Evolutionary conservation across 2,888 invertebrate genomes (phyloP), one percentile per base, ranked within the genome.

Genomic region (Ophion ellenae): DNA sequence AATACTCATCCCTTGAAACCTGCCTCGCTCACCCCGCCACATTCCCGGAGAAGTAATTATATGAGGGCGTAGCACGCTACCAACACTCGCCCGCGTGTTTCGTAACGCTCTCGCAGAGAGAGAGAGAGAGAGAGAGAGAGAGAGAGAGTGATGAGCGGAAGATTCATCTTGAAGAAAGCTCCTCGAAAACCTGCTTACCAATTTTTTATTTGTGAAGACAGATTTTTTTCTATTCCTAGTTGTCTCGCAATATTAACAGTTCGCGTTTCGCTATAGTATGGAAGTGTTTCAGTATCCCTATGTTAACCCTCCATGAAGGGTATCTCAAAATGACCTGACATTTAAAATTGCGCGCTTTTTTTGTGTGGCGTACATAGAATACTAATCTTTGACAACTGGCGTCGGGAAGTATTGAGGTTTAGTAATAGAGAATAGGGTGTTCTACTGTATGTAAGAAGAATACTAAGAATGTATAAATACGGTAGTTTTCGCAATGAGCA

Each of bases 31-130:
- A 73, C 57, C 70, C 63, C 61, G 63, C 59, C 70, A 59, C 80
- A 87, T 83, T 84, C 83, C 80, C 89, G 88, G 88, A 82, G 88
- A 90, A 91, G 92, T 92, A 93, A 93, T 93, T 93, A 93, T 91
- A 92, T 90, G 91, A 92, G 90, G 90, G 90, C 89, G 89, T 88
- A 91, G 89, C 91, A 91, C 90, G 91, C 91, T 88, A 88, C 89
- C 90, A 87, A 88, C 89, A 87, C 59, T 63, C 59, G 66, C 59
- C 61, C 70, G 63, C 67, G 77, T 77, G 81, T 84, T 84, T 81
- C 78, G 64, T 59, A 84, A 79, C 84, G 59, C 81, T 53, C 64
- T 28, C 71, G 47, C 66, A 74, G 78, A 79, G 78, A 20, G 20
- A 70, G 78, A 75, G 78, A 17, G 17, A 57, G 69, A 73, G 53